Percentiles rank a stretch among this genome's conserved stretches.
Conservation (phyloP, 2,797 vertebrate species). For the Lepus oiostolus region DNA sequence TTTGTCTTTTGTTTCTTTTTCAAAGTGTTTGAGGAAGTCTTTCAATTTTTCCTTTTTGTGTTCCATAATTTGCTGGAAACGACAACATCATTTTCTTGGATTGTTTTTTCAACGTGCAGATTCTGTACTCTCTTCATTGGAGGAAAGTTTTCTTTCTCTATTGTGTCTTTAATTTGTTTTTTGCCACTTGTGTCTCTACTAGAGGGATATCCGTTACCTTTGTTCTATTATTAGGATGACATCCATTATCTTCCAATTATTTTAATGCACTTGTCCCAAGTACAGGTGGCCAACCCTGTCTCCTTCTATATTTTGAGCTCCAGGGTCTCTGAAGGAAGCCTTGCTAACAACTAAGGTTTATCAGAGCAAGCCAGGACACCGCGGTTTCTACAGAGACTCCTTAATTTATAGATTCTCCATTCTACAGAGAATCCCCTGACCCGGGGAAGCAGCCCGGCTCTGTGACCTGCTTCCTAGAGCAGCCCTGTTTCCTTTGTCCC, state of each 20-base stretch:
- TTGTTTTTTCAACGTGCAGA: neutral
- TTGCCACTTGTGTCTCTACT: neutral
- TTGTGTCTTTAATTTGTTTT: constrained; percentile 18
- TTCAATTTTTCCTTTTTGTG: neutral
- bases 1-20: constrained; percentile 13
- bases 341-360: neutral
- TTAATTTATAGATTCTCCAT: neutral
- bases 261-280: constrained; percentile 56
- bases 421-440: neutral
- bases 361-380: neutral
- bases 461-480: neutral
- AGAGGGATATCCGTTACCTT: constrained; percentile 15
- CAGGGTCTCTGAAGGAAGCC: neutral
- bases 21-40: constrained; percentile 17
- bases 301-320: neutral
- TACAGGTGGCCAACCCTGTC: neutral
- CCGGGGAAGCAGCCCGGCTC: neutral
- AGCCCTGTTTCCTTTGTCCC: neutral
- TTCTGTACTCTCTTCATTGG: constrained; percentile 47
- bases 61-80: constrained; percentile 10
- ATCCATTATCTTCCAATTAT: neutral
- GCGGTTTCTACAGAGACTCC: too few species aligned
- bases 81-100: neutral
- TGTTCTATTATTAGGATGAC: neutral
- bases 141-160: neutral